Evolutionary conservation across 2,113 vertebrate genomes (phyloP).

Genomic region (Pristiophorus japonicus): DNA sequence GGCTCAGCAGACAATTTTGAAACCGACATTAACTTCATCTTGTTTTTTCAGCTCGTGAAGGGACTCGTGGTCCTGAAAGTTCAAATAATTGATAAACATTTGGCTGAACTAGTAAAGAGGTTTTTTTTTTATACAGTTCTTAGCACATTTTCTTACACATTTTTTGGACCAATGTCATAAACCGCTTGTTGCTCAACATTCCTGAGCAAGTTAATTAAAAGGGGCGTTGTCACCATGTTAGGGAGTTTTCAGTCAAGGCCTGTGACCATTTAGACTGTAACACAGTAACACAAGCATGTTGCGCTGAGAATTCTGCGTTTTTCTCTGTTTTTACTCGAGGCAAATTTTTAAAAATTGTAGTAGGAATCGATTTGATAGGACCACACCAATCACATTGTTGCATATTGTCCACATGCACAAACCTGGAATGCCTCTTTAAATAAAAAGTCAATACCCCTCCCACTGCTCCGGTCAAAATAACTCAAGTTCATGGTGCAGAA

Average conservation of each 20-base stretch:
- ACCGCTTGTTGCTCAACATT: neutral
- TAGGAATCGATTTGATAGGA: neutral
- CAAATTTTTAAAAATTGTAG: neutral
- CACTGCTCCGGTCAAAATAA: neutral
- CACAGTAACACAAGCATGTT: neutral
- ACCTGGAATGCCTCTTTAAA: neutral
- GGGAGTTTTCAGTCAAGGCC: neutral
- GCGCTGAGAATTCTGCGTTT: neutral
- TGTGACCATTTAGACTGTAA: neutral
- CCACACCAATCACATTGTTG: neutral
- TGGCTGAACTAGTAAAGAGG: neutral
- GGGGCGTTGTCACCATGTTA: neutral
- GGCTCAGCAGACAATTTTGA: neutral
- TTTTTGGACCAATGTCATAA: neutral
- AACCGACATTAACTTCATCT: neutral
- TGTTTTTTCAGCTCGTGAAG: neutral
- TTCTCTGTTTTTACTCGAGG: no score
- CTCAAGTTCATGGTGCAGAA: neutral
- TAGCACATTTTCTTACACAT: neutral
- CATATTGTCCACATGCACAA: neutral
- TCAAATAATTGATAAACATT: neutral
- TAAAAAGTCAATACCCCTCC: neutral
- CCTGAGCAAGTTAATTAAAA: conserved; percentile 22
- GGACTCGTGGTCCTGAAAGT: neutral
- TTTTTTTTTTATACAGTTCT: neutral